Evolutionary conservation across 1,140 invertebrate genomes (phyloP).

Genomic region (Bombus superbus): DNA sequence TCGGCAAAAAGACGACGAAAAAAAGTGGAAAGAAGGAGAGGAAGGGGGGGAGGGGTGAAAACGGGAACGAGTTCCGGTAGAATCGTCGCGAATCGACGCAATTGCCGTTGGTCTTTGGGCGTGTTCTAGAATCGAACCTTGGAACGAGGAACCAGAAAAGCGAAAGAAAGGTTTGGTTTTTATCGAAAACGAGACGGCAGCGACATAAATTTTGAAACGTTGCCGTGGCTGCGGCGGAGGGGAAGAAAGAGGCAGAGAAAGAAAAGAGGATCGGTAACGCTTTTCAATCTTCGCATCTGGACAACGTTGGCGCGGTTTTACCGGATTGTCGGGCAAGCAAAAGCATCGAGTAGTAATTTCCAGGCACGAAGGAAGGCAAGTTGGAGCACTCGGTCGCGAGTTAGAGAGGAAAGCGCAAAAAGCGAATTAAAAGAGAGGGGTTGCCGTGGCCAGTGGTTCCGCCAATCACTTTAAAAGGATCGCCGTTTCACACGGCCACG

Average conservation of each 20-base stretch:
- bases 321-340: constrained; percentile 51
- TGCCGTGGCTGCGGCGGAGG: background rate
- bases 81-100: too few species aligned
- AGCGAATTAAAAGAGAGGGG: constrained; percentile 65
- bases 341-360: constrained; percentile 64
- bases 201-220: background rate
- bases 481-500: constrained; percentile 60
- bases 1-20: background rate
- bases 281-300: background rate
- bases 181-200: background rate
- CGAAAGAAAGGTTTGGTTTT: background rate
- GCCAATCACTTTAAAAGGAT: constrained; percentile 71
- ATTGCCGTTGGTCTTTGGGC: too few species aligned
- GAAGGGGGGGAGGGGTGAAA: too few species aligned
- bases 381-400: background rate
- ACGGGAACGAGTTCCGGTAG: too few species aligned
- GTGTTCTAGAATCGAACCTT: too few species aligned
- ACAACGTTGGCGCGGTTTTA: constrained; percentile 40
- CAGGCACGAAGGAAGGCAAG: constrained; percentile 44
- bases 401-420: constrained; percentile 51
- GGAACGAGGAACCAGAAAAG: too few species aligned
- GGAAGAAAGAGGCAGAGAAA: background rate
- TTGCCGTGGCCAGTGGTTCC: constrained; percentile 54
- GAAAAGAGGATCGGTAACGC: background rate
- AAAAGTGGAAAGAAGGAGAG: too few species aligned